Conservation (phyloP, 2,888 invertebrate species). For the Phrixothrix hirtus region DNA sequence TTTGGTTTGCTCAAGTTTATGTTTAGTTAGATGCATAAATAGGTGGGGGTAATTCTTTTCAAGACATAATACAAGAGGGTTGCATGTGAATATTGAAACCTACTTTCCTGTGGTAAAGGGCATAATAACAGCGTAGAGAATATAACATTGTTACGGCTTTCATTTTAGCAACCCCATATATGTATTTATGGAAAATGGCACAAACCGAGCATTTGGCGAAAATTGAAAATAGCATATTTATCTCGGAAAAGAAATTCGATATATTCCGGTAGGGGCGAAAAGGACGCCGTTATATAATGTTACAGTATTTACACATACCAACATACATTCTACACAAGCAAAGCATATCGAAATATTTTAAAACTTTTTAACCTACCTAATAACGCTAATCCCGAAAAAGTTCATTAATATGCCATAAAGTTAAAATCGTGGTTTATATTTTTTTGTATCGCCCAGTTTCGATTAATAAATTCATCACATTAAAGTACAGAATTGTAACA, state of each 20-base stretch:
- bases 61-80: constrained; percentile 7
- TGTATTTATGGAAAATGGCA: background rate
- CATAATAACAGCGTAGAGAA: background rate
- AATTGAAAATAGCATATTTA: background rate
- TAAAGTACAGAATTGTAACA: no score
- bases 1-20: constrained; percentile 17
- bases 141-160: background rate
- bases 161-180: background rate
- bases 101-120: background rate
- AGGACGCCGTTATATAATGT: background rate
- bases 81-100: background rate
- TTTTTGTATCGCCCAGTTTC: no score
- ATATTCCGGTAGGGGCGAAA: background rate
- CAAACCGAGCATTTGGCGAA: background rate
- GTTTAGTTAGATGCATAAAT: constrained; percentile 16
- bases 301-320: no score
- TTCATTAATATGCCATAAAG: no score
- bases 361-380: no score
- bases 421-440: no score
- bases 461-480: no score
- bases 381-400: no score
- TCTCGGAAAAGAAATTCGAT: background rate
- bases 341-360: no score
- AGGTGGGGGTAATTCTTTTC: constrained; percentile 12
- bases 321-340: no score